A percentile compares a stretch with the other conserved stretches of the same genome.
phyloP scores from a whole-genome alignment of 2,113 vertebrate genomes.

The Tragelaphus buxtoni region DNA sequence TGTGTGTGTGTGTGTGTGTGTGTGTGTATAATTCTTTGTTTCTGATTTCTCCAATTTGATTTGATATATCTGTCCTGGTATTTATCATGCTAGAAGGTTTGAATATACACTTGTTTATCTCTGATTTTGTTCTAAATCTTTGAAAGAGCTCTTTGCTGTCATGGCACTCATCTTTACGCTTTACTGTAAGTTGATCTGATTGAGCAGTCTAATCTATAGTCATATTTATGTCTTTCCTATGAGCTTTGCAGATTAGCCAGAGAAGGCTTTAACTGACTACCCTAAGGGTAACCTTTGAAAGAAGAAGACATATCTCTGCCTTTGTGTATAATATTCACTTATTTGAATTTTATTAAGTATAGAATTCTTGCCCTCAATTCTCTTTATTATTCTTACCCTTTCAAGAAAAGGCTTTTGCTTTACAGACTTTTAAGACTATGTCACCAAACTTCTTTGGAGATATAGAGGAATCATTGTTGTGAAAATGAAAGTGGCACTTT shows the following conservation, averaged over 20 bases:
- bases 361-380: not conserved
- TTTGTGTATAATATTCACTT: not conserved
- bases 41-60: not conserved
- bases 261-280: not conserved
- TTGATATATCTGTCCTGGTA: not conserved
- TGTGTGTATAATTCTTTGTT: not conserved
- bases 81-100: not conserved
- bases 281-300: not conserved
- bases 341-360: not conserved
- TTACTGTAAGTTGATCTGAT: not conserved
- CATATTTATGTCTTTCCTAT: not conserved
- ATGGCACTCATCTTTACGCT: not conserved
- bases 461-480: not conserved
- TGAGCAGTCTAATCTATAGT: not conserved
- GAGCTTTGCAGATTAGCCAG: not conserved
- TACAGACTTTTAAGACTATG: not conserved
- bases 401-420: not conserved
- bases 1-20: too few relatives aligned
- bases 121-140: not conserved
- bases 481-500: not conserved
- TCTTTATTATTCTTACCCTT: rapidly evolving
- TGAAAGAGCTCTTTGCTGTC: not conserved
- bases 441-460: not conserved
- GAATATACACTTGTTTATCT: not conserved
- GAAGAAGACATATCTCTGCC: not conserved